A percentile compares a stretch with the other conserved stretches of the same genome.
These are phyloP conservation scores for Edolisoma coerulescens DNA, from an alignment of 2,113 vertebrate genomes.

Conservation along the genomic window DNA sequence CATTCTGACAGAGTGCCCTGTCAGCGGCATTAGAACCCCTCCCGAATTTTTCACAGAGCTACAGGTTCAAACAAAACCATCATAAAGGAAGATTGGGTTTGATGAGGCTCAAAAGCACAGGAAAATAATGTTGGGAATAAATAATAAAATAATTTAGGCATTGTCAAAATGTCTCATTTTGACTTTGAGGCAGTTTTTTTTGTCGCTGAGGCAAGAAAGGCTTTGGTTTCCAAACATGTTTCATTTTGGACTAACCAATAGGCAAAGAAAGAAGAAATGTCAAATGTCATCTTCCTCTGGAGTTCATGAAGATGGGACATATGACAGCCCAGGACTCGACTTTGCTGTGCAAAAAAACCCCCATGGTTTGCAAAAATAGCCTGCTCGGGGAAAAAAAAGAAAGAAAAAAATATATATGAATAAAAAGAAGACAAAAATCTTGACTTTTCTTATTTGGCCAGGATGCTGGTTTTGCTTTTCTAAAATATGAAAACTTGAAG, in stretches of 20 bases:
- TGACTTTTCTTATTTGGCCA: not conserved
- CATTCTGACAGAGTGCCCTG: not conserved
- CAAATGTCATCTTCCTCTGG: not conserved
- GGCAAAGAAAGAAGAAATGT: not conserved
- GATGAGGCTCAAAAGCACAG: not conserved
- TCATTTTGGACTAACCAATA: not conserved
- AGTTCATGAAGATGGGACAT: not conserved
- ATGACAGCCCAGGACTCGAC: not conserved
- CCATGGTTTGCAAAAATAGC: not conserved
- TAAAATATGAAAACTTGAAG: not conserved
- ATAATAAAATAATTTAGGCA: not conserved
- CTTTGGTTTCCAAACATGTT: not conserved
- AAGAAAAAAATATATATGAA: rapidly evolving
- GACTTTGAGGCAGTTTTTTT: not conserved
- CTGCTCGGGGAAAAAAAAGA: not conserved
- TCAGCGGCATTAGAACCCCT: not conserved
- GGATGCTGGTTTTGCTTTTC: not conserved
- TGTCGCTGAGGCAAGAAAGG: rapidly evolving
- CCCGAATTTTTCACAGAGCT: not conserved
- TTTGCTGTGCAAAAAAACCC: not conserved
- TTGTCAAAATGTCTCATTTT: not conserved
- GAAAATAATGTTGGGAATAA: not conserved
- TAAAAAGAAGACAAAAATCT: not conserved
- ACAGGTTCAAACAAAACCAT: not conserved
- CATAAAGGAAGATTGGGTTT: not conserved